A percentile compares a stretch with the other conserved stretches of the same genome.
Evolutionary conservation across 1,140 invertebrate species (phyloP).

Genomic region (Amyelois transitella): DNA sequence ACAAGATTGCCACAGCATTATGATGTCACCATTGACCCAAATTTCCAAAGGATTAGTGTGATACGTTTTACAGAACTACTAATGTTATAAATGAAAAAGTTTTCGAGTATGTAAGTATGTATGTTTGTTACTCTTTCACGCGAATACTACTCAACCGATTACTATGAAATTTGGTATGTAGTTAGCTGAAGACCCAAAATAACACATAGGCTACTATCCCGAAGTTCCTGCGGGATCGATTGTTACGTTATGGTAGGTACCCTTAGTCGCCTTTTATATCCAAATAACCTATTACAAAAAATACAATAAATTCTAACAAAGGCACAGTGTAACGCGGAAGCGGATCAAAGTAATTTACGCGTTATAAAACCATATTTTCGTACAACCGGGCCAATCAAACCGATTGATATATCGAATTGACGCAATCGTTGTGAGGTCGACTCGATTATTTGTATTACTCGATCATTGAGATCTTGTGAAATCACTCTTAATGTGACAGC

Average conservation of each 20-base stretch:
- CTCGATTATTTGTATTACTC: not conserved
- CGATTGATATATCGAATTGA: slow-evolving; percentile 1
- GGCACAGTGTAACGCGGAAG: not conserved
- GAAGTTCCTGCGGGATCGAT: no score
- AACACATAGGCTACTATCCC: no score
- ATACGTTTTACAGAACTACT: no score
- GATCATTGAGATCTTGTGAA: not conserved
- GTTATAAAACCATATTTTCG: slow-evolving; percentile 1
- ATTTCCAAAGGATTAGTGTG: not conserved
- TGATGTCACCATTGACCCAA: not conserved
- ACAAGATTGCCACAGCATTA: not conserved
- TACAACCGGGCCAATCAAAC: slow-evolving; percentile 2
- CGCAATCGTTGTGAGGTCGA: not conserved
- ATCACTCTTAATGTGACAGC: not conserved
- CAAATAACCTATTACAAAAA: not conserved
- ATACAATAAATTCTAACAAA: not conserved
- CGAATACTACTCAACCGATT: no score
- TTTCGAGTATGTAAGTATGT: no score
- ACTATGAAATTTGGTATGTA: no score
- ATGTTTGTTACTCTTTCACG: no score
- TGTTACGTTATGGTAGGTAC: no score
- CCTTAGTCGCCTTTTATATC: no score
- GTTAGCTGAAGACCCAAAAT: no score
- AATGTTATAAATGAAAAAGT: no score
- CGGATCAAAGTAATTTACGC: not conserved